Percentiles rank a stretch among this genome's conserved stretches.
These are phyloP conservation scores for Pantala flavescens DNA, from an alignment of 1,140 invertebrate species.

Conservation along the genomic window DNA sequence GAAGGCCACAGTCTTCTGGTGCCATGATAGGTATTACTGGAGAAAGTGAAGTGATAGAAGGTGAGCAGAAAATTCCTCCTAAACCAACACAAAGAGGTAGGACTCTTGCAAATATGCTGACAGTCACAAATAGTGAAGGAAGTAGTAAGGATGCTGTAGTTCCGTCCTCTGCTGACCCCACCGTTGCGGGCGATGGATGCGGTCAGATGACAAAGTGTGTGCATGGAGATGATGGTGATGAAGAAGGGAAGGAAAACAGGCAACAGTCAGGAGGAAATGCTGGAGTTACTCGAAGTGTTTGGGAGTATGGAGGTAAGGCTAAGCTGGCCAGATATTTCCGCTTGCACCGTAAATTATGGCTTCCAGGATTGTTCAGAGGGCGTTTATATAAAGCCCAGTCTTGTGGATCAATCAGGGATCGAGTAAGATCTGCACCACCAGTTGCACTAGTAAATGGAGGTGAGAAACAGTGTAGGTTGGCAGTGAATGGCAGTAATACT, in stretches of 20 bases:
- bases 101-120: neutral
- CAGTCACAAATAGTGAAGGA: neutral
- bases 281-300: neutral
- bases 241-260: neutral
- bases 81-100: neutral
- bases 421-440: neutral
- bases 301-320: neutral
- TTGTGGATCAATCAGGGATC: neutral
- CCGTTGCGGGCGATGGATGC: neutral
- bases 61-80: too few species aligned
- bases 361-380: neutral
- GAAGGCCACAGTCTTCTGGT: neutral
- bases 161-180: neutral
- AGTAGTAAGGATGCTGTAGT: neutral
- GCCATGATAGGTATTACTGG: neutral
- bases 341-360: constrained; percentile 12
- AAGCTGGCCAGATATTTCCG: neutral
- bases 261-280: neutral
- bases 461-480: neutral
- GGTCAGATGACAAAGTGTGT: neutral
- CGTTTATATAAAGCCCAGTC: neutral
- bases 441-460: neutral
- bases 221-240: neutral
- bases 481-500: neutral
- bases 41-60: neutral